A percentile compares a stretch with the other conserved stretches of the same genome.
phyloP scores from a whole-genome alignment of 1,140 invertebrate species.

The Chlorops oryzae region DNA sequence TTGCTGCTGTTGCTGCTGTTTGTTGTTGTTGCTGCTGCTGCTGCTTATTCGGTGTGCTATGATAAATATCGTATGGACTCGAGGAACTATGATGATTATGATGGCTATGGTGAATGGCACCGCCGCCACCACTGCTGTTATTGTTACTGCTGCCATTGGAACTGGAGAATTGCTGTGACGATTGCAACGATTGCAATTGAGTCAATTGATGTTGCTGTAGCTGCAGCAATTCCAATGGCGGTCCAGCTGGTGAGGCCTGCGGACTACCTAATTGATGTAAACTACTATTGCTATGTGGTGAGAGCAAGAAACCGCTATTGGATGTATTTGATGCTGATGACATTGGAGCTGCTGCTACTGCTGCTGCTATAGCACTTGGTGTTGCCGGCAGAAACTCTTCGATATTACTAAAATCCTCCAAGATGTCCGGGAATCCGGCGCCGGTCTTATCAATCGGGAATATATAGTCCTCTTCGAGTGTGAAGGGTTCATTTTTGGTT shows the following conservation, averaged over 20 bases:
- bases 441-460: constrained; percentile 84
- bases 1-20: no score
- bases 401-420: constrained; percentile 75
- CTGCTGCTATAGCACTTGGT: no score
- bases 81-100: constrained; percentile 26
- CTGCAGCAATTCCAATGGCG: constrained; percentile 46
- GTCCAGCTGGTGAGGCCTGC: constrained; percentile 38
- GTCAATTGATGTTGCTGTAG: constrained; percentile 27
- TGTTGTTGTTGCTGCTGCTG: constrained; percentile 12
- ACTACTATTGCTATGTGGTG: constrained; percentile 23
- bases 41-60: constrained; percentile 47
- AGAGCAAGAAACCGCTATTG: constrained; percentile 48
- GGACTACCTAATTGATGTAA: constrained; percentile 15
- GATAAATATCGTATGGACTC: constrained; percentile 48
- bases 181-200: constrained; percentile 24
- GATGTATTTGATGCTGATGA: constrained; percentile 45
- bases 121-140: constrained; percentile 15
- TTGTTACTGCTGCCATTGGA: constrained; percentile 27
- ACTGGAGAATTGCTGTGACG: constrained; percentile 21
- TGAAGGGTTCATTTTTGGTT: constrained; percentile 59
- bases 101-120: neutral
- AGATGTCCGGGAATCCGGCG: constrained; percentile 79
- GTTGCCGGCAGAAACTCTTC: constrained; percentile 74
- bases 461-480: constrained; percentile 82
- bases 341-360: no score